Evolutionary conservation across 2,797 vertebrate genomes (phyloP).

Genomic region (Chelonia mydas): DNA sequence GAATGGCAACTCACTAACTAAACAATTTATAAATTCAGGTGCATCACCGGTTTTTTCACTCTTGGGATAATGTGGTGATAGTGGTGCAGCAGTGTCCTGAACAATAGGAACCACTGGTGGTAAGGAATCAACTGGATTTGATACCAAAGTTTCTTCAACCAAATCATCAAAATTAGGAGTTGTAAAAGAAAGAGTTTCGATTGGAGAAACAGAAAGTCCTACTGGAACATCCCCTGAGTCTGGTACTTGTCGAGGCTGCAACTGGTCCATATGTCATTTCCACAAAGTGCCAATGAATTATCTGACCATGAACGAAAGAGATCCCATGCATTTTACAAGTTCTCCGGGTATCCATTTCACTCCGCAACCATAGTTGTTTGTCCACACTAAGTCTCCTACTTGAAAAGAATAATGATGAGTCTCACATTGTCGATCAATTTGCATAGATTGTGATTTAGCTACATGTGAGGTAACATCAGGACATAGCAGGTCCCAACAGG

Average conservation of each 20-base stretch:
- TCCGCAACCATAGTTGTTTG: neutral
- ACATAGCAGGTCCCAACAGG: neutral
- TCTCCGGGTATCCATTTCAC: neutral
- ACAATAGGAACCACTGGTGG: neutral
- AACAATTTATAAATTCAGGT: neutral
- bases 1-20: neutral
- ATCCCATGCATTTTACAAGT: neutral
- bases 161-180: neutral
- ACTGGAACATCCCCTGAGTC: neutral
- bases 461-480: neutral
- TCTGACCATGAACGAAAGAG: neutral
- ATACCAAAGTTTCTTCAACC: neutral
- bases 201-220: neutral
- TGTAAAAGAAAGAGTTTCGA: neutral
- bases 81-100: neutral
- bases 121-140: neutral
- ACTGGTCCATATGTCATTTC: too few relatives aligned
- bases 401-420: neutral
- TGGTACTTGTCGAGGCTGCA: too few relatives aligned
- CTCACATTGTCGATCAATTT: neutral
- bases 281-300: neutral
- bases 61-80: neutral
- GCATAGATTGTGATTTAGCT: neutral
- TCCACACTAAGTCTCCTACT: neutral
- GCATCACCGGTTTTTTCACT: neutral